Evolutionary conservation across 2,113 vertebrate species (phyloP), one percentile per base, ranked within the genome.

Genomic region (Chaetodon trifascialis): DNA sequence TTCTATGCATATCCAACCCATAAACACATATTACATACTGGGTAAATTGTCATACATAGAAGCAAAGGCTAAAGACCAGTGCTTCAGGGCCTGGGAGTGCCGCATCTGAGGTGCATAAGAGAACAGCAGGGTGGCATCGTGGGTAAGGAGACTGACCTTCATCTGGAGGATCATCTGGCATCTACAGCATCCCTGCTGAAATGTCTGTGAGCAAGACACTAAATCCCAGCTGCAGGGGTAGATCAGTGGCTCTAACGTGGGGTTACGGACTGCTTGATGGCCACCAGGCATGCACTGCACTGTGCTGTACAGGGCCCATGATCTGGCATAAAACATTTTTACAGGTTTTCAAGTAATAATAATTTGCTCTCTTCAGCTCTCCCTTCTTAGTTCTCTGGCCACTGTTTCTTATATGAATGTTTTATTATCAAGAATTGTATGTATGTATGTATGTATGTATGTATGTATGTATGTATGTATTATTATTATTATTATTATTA

Each of bases 11-110:
- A 65, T 34, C 19, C 11, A 49, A 54, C 30, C 46, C 71, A 82
- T 76, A 78, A 73, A 83, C 77, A 81, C 78, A 80, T 54, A 62
- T 77, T 44, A 54, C 71, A 66, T 4, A 63, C 44, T 30, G 19
- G 52, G 44, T 16, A 73, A 79, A 70, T 68, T 19, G 76, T 85
- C 66, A 74, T 58, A 58, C 21, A 68, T 64, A 30, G 3, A 30
- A 30, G 68, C 78, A 19, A 15, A 52, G 44, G 46, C 38, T 76
- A 46, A 73, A 73, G 84, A 73, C 19, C 4, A 34, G 67, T 30
- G 52, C 76, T 85, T 73, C 52, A 51, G 63, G 71, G 63, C 36
- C 59, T 69, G n/a, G 49, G 16, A 63, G 64, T 80, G 9, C 42
- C 58, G 30, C 65, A 40, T 70, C 40, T 63, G 64, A 55, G 56